Base-by-base conservation (phyloP, 2,888 invertebrate species). In the Macrophya annulata region DNA sequence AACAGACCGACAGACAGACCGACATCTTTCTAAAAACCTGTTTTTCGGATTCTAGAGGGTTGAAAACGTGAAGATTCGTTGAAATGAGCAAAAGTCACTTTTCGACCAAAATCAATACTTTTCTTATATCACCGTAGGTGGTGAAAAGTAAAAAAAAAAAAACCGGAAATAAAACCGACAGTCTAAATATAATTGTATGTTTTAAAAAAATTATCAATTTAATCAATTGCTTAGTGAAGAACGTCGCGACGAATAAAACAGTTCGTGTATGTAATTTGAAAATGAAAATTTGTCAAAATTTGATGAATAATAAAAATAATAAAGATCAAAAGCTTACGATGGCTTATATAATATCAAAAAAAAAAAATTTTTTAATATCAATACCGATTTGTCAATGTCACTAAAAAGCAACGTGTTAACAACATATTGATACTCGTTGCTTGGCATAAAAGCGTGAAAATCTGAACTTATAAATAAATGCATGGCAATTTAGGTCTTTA, bases 351-450 rank as follows among this genome's bases (percentile, higher is more conserved):
- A 65, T 65, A 31, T 65, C 3, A 12, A 15, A 31, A 31, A 65
- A n/a, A n/a, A 31, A 5, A 3, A 31, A 21, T 31, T 15, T 0
- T 31, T 31, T 12, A 6, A 10, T 31, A 68, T 31, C 68, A 31
- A 68, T 25, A 68, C 10, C 68, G 37, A 68, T 68, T 68, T 31
- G 68, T 68, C 68, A 68, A 68, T 68, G 68, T 68, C 68, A 17
- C 31, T 15, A 12, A 31, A 31, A 68, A 31, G 31, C 31, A 65
- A 1, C 65, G 31, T 31, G 25, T 25, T 4, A 65, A 31, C 31
- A 65, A n/a, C n/a, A n/a, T 65, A 65, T 65, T 25, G 25, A 65
- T 31, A 51, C 51, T 51, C n/a, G 51, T 55, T 55, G n/a, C 55
- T n/a, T 55, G 2, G 2, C 31, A 68, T 68, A 68, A 10, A 25